Conservation (phyloP, 2,797 vertebrate species). For the Catharus ustulatus region DNA sequence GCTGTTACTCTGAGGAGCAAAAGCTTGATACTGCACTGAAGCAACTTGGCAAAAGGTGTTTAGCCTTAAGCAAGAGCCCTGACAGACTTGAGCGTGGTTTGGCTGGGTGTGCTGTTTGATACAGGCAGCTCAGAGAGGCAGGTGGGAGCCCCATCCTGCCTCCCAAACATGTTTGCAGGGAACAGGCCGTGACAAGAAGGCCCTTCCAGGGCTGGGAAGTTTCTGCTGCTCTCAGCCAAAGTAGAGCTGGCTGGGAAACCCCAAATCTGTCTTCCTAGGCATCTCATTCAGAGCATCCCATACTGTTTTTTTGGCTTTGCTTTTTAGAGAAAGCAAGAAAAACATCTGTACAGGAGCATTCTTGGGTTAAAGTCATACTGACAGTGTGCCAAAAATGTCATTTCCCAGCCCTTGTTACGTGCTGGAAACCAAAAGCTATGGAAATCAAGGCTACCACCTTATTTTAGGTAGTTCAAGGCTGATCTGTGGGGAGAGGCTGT, state of each 20-base stretch:
- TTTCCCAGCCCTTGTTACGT: not conserved
- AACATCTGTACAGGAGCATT: slow-evolving; percentile 23
- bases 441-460: not conserved
- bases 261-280: slow-evolving; percentile 31
- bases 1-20: not conserved
- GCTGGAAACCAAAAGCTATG: not conserved
- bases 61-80: slow-evolving; percentile 28
- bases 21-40: not conserved
- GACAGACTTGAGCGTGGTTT: not conserved
- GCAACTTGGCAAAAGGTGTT: slow-evolving; percentile 18
- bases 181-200: slow-evolving; percentile 30
- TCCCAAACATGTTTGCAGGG: not conserved
- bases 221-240: slow-evolving; percentile 28
- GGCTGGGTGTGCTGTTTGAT: not conserved
- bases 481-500: not conserved
- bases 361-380: not conserved
- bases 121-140: not conserved
- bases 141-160: not conserved
- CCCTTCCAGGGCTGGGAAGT: slow-evolving; percentile 17
- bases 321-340: slow-evolving; percentile 21
- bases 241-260: slow-evolving; percentile 45
- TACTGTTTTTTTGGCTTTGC: slow-evolving; percentile 21
- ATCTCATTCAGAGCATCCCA: slow-evolving; percentile 2
- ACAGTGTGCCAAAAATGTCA: not conserved
- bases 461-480: not conserved